Percentiles rank a stretch among this genome's conserved stretches.
Evolutionary conservation across 2,797 vertebrate species (phyloP).

Genomic region (Myotis vivesi): DNA sequence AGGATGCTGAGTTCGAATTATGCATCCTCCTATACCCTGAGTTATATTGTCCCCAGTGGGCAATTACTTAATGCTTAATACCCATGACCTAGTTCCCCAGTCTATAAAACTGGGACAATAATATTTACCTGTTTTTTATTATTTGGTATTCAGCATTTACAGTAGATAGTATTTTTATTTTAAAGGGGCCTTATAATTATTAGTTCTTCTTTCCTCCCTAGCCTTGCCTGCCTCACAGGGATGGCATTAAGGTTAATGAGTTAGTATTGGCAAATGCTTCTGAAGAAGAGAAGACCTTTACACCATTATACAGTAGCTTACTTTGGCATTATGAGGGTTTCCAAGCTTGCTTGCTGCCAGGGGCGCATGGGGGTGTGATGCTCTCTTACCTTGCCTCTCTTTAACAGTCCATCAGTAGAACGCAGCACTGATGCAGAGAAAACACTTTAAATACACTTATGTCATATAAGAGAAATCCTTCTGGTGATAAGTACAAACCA

Average conservation of each 20-base stretch:
- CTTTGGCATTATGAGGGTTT: conserved; percentile 14
- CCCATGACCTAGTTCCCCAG: conserved; percentile 37
- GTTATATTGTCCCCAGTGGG: not conserved
- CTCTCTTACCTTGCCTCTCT: not conserved
- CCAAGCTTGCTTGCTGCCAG: not conserved
- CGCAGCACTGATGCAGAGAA: not conserved
- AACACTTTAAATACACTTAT: not conserved
- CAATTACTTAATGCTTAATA: conserved; percentile 26
- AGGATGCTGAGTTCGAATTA: conserved; percentile 15
- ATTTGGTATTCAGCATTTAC: conserved; percentile 34
- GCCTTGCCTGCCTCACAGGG: not conserved
- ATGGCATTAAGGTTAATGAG: conserved; percentile 19
- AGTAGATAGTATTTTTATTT: conserved; percentile 49
- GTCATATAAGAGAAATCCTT: not conserved
- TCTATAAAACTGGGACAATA: conserved; percentile 60
- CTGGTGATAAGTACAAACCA: not conserved
- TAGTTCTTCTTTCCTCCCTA: conserved; percentile 38
- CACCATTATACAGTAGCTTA: not conserved
- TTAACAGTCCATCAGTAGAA: not conserved
- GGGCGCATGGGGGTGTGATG: fast-evolving
- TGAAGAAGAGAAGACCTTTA: conserved; percentile 16
- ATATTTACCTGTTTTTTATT: conserved; percentile 55
- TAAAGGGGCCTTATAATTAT: conserved; percentile 25
- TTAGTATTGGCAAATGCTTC: not conserved
- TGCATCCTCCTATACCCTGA: not conserved